Percentiles rank a stretch among this genome's conserved stretches.
Conservation (phyloP, 2,797 vertebrate species). For the Bryconaethiops microstoma region DNA sequence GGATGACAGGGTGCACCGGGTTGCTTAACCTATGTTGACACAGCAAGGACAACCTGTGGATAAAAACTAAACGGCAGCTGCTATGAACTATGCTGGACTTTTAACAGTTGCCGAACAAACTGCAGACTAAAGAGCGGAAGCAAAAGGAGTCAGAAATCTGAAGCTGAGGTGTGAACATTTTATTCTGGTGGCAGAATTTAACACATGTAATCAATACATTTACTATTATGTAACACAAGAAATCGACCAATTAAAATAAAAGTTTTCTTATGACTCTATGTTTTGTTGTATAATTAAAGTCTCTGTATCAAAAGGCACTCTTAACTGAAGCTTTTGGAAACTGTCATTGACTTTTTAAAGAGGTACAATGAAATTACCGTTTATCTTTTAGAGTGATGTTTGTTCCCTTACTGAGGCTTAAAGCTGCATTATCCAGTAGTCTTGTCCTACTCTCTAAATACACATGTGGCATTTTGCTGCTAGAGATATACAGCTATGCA, state of each 20-base stretch:
- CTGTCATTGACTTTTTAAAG: too few relatives aligned
- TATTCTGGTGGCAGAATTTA: slow-evolving; percentile 65
- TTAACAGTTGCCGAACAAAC: slow-evolving; percentile 40
- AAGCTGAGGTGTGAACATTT: slow-evolving; percentile 54
- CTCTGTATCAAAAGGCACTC: background rate
- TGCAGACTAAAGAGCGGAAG: slow-evolving; percentile 40
- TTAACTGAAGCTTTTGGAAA: background rate
- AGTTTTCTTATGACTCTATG: slow-evolving; percentile 66
- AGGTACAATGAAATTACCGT: too few relatives aligned
- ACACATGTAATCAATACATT: slow-evolving; percentile 72
- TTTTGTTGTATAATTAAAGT: background rate
- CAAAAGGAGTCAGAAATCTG: slow-evolving; percentile 54
- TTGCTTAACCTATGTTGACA: slow-evolving; percentile 2
- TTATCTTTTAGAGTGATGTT: too few relatives aligned
- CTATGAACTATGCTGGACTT: slow-evolving; percentile 41
- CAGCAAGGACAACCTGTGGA: slow-evolving; percentile 37
- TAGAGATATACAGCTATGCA: too few relatives aligned
- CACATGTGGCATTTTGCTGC: too few relatives aligned
- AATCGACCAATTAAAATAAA: slow-evolving; percentile 73
- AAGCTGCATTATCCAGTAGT: too few relatives aligned
- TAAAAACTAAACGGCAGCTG: slow-evolving; percentile 39
- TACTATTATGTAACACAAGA: slow-evolving; percentile 76
- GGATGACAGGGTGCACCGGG: slow-evolving; percentile 22
- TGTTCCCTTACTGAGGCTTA: too few relatives aligned
- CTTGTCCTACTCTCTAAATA: too few relatives aligned